Evolutionary conservation across 2,113 vertebrate species (phyloP), one percentile per base, ranked within the genome.

Genomic region (Mesembrinibis cayennensis): DNA sequence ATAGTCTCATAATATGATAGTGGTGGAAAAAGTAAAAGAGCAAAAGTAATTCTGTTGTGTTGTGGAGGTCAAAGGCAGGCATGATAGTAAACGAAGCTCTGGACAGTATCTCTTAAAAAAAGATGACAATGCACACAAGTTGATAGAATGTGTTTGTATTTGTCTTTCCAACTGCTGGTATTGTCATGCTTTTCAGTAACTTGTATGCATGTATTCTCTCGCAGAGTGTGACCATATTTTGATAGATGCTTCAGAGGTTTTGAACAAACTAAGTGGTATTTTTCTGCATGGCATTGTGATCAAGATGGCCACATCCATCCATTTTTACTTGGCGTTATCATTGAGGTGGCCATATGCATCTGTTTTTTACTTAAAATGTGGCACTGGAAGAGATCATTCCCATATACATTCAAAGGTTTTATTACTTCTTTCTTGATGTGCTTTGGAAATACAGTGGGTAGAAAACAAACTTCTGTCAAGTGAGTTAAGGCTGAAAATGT

Each of bases 31-130:
- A 76, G 23, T 58, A 40, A 71, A 59, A 59, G 25, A 50, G 13
- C 10, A 38, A 11, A 80, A 69, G 8, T 55, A n/a, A 38, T 79
- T 70, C 18, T 89, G 0, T 55, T 0, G 0, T 59, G 17, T 30
- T 78, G n/a, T 27, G n/a, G 29, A 55, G 63, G 17, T 49, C 53
- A 38, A 10, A 83, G 40, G 42, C 27, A 58, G 49, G 15, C 40
- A 16, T 7, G 12, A 21, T 32, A 70, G 22, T 86, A 50, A 85
- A 25, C n/a, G 85, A 66, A 53, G 9, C 16, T 69, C 53, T 70
- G 62, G 59, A 38, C 13, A 30, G 13, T 49, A 34, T 73, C 66
- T 80, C 17, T 44, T 87, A 29, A 66, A 88, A 70, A 70, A 25
- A 44, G 13, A 5, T 50, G 13, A 40, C 61, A 34, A 42, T 58